phyloP scores from a whole-genome alignment of 2,888 invertebrate species.

The Heliconius ismenius region DNA sequence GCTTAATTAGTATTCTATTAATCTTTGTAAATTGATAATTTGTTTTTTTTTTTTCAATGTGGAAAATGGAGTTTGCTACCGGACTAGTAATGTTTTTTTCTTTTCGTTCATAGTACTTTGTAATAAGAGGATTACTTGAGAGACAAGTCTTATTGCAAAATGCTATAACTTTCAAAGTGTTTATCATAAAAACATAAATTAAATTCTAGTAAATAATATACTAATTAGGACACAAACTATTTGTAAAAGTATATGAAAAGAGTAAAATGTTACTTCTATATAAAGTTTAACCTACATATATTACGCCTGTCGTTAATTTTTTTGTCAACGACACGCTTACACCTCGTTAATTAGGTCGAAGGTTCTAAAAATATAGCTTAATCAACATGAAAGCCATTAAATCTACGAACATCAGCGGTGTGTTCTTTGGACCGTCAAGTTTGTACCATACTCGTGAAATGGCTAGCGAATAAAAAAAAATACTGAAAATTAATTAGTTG shows the following conservation, averaged over 20 bases:
- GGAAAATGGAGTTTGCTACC: too few species aligned
- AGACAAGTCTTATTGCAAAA: too few species aligned
- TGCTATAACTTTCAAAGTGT: too few species aligned
- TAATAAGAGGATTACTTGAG: too few species aligned
- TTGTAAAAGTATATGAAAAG: neutral
- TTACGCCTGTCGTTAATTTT: neutral
- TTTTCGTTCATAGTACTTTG: too few species aligned
- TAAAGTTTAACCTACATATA: neutral
- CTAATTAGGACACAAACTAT: neutral
- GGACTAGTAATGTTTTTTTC: too few species aligned
- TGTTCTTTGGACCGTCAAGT: constrained; percentile 1
- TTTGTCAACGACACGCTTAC: constrained; percentile 7
- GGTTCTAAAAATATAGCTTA: constrained; percentile 24
- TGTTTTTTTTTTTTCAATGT: too few species aligned
- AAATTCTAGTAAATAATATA: neutral
- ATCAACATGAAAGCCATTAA: constrained; percentile 25
- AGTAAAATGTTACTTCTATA: neutral
- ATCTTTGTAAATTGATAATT: too few species aligned
- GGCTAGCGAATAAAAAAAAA: too few species aligned
- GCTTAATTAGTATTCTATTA: too few species aligned
- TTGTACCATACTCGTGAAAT: neutral
- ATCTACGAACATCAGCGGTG: constrained; percentile 7
- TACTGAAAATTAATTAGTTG: too few species aligned
- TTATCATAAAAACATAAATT: too few species aligned
- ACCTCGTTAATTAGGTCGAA: constrained; percentile 20